These are phyloP conservation scores for Cosmia trapezina DNA, from an alignment of 2,888 invertebrate species.

Conservation along the genomic window DNA sequence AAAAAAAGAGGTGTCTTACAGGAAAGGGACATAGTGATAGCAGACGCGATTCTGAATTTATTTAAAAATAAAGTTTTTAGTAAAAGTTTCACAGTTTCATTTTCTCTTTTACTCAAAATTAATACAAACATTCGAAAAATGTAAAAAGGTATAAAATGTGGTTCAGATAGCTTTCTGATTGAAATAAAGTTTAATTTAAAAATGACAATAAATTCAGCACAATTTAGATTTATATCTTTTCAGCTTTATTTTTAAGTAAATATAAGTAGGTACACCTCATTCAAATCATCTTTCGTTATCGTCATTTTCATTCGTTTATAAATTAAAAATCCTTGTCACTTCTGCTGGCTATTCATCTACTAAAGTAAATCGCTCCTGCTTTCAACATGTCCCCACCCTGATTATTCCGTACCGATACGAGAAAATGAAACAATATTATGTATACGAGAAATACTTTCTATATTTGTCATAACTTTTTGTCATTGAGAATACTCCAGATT, in stretches of 20 bases:
- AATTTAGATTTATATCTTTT: neutral
- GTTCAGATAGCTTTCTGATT: neutral
- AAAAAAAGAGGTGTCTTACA: slow-evolving; percentile 39
- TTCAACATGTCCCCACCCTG: slow-evolving; percentile 35
- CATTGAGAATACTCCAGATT: slow-evolving; percentile 10
- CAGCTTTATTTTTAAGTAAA: slow-evolving; percentile 20
- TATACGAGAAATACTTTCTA: slow-evolving; percentile 33
- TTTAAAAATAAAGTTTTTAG: neutral
- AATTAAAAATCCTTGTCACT: neutral
- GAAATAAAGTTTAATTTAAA: neutral
- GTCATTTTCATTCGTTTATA: neutral
- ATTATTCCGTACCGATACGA: slow-evolving; percentile 56
- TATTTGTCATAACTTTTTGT: slow-evolving; percentile 44
- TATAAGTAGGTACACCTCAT: slow-evolving; percentile 26
- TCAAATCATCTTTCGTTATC: slow-evolving; percentile 25
- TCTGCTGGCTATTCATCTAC: slow-evolving; percentile 18
- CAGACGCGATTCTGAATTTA: slow-evolving; percentile 23
- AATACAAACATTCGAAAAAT: neutral
- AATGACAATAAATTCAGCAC: neutral
- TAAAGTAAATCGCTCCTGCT: slow-evolving; percentile 46
- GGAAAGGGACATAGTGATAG: slow-evolving; percentile 26
- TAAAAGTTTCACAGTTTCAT: neutral
- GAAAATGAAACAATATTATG: slow-evolving; percentile 41
- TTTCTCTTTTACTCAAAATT: neutral
- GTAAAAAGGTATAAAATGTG: neutral